Conservation (phyloP, 2,888 invertebrate genomes). For the Sarcophaga subvicina region DNA sequence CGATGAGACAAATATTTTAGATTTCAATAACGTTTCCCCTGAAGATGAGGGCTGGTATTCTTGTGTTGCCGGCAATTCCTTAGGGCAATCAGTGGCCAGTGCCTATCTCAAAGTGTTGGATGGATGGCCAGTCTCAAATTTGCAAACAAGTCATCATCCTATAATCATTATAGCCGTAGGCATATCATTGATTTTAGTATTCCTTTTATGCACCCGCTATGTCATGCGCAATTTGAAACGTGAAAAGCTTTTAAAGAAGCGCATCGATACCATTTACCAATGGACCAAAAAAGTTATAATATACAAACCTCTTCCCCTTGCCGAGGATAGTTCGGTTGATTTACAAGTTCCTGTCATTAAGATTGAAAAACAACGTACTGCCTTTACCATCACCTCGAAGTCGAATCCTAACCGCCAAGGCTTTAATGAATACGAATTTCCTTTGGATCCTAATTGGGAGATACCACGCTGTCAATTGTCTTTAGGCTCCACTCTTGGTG, state of each 20-base stretch:
- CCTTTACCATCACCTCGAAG: slow-evolving; percentile 84
- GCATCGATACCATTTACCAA: slow-evolving; percentile 92
- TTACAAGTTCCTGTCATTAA: slow-evolving; percentile 89
- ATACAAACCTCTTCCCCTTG: slow-evolving; percentile 86
- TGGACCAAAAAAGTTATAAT: slow-evolving; percentile 96
- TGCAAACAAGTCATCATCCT: slow-evolving; percentile 81
- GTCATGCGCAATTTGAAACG: too few species aligned
- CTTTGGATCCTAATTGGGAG: slow-evolving; percentile 85
- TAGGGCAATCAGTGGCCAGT: slow-evolving; percentile 81
- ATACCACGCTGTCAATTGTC: slow-evolving; percentile 90
- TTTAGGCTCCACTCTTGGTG: slow-evolving; percentile 83
- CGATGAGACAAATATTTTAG: slow-evolving; percentile 82
- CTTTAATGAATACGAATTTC: slow-evolving; percentile 95
- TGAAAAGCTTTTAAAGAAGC: slow-evolving; percentile 86
- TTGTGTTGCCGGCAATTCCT: too few species aligned
- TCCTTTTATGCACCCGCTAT: too few species aligned
- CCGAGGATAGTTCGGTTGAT: slow-evolving; percentile 77
- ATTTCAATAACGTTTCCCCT: too few species aligned
- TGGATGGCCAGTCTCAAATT: slow-evolving; percentile 24
- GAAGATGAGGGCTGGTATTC: too few species aligned
- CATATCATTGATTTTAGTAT: slow-evolving; percentile 82
- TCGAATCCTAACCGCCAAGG: slow-evolving; percentile 84
- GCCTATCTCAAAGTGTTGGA: slow-evolving; percentile 92
- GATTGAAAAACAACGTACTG: slow-evolving; percentile 81
- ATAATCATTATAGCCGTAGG: slow-evolving; percentile 85